Percentiles rank a stretch among this genome's conserved stretches.
Conservation (phyloP, 1,140 invertebrate species). For the Leucophenga varia region DNA sequence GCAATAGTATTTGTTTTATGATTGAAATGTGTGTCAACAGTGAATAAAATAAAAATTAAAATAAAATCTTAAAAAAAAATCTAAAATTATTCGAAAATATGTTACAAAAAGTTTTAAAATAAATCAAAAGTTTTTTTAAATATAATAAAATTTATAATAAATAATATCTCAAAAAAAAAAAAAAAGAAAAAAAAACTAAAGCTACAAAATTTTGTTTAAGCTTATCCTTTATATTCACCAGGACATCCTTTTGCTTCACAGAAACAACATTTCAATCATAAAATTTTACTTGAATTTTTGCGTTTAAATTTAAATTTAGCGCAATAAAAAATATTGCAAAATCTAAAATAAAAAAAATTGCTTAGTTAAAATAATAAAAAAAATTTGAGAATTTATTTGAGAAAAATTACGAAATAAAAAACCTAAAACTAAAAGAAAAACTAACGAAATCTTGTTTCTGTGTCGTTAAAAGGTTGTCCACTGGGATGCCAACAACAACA, state of each 20-base stretch:
- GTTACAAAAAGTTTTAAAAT: conserved; percentile 1
- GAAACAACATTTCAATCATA: conserved; percentile 59
- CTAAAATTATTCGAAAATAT: conserved; percentile 3
- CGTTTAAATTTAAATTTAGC: not conserved
- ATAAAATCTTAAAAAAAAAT: not conserved
- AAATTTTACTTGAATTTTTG: conserved; percentile 21
- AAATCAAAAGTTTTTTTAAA: too few relatives aligned
- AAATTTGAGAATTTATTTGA: conserved; percentile 4
- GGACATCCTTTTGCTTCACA: conserved; percentile 56
- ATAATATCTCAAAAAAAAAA: not conserved
- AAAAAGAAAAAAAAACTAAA: not conserved
- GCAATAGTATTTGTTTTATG: conserved; percentile 53
- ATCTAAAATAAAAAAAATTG: too few relatives aligned
- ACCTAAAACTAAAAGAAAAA: conserved; percentile 25
- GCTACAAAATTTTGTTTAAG: conserved; percentile 6
- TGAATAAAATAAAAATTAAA: conserved; percentile 18
- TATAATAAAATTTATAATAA: too few relatives aligned
- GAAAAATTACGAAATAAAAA: conserved; percentile 12
- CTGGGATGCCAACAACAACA: conserved; percentile 36
- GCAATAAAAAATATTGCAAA: conserved; percentile 16
- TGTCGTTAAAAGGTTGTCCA: conserved; percentile 58
- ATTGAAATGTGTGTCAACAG: conserved; percentile 57
- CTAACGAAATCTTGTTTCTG: conserved; percentile 58
- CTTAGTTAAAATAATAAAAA: conserved; percentile 13
- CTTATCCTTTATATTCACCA: conserved; percentile 41